Base-by-base conservation (phyloP, 2,888 invertebrate genomes). In the Diogma glabrata region DNA sequence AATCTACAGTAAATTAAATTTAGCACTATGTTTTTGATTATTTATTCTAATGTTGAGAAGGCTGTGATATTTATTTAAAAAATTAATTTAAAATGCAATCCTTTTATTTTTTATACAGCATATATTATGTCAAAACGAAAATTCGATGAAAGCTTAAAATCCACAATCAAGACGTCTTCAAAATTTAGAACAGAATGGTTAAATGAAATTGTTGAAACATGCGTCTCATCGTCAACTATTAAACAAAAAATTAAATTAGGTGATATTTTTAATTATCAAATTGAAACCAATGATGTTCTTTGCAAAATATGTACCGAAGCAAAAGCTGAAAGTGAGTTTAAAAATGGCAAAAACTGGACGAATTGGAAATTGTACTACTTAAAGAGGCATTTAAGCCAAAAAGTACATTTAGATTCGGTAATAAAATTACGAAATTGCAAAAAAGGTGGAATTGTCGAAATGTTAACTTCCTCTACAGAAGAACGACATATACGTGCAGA, bases 201-300 rank as follows among this genome's bases (percentile, higher is more conserved):
- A 48, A 48, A 48, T 48, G 36, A 36, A 36, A 22, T 48, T 16
- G 45, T 45, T 5, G 45, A 45, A 45, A 45, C 45, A 45, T 3
- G 4, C 3, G 48, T 33, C 14, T 9, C 47, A n/a, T 48, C 47
- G 30, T 48, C 47, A 33, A 10, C 3, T 16, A 40, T 16, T 40
- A 40, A 40, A 40, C 38, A 40, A 40, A 48, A 48, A 20, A 28
- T 48, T 48, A 48, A 48, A 49, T 49, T 49, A 49, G 19, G 28
- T 49, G 49, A 49, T 28, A 26, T 40, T 49, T 49, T 49, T 43
- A 49, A 19, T 40, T 49, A 40, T 40, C 24, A 49, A 26, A 49
- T 12, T 40, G 43, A 43, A 43, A 43, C 43, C 6, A 43, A n/a
- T 43, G 17, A 49, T 49, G 49, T 26, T 40, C 17, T 40, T 49